Conservation (phyloP, 2,888 invertebrate species). For the Lydus trimaculatus region DNA sequence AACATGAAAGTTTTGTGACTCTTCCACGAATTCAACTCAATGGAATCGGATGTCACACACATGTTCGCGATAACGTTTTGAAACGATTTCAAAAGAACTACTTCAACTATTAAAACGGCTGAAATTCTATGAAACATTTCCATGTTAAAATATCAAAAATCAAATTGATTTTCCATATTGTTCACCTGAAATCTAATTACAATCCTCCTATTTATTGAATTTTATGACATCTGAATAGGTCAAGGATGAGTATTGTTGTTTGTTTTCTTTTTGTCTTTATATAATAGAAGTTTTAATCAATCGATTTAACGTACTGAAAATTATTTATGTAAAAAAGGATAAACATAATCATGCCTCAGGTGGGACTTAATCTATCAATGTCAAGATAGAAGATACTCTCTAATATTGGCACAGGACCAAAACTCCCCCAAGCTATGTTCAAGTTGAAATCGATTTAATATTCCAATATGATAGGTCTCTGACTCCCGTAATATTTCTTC, state of each 20-base stretch:
- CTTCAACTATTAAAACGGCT: not conserved
- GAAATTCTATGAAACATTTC: not conserved
- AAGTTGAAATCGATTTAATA: not conserved
- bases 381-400: not conserved
- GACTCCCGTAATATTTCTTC: not conserved
- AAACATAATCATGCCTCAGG: not conserved
- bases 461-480: not conserved
- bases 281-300: not conserved
- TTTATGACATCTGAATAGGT: not conserved
- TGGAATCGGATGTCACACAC: not conserved
- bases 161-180: not conserved
- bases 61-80: not conserved
- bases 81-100: not conserved
- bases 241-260: not conserved
- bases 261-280: not conserved
- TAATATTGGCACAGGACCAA: not conserved
- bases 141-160: not conserved
- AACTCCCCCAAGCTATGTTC: not conserved
- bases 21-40: too few species aligned
- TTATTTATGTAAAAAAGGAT: not conserved
- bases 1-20: too few species aligned
- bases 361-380: not conserved
- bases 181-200: not conserved
- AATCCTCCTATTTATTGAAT: not conserved
- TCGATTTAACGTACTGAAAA: not conserved